Conservation (phyloP, 2,113 vertebrate genomes). For the Pterocles orientalis region DNA sequence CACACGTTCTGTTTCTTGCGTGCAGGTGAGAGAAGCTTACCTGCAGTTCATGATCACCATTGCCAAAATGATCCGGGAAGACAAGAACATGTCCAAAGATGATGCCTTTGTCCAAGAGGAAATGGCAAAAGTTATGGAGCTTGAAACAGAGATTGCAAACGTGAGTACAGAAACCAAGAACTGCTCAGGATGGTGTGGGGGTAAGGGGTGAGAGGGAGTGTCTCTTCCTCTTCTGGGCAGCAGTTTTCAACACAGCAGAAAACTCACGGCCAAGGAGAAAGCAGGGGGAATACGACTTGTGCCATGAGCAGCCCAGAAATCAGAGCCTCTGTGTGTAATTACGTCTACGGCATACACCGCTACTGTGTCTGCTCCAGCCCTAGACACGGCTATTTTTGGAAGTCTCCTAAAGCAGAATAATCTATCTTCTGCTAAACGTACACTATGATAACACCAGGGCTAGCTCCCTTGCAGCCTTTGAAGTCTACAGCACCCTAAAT, state of each 20-base stretch:
- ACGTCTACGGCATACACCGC: neutral
- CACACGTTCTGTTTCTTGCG: neutral
- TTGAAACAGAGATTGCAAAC: conserved; percentile 92
- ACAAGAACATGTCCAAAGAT: conserved; percentile 83
- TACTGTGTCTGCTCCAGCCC: neutral
- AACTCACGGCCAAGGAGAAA: neutral
- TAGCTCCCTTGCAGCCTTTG: neutral
- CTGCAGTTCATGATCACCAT: conserved; percentile 91
- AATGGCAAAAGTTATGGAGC: conserved; percentile 87
- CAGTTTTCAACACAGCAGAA: neutral
- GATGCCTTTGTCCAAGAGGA: conserved; percentile 83
- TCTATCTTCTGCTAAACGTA: neutral
- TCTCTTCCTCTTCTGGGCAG: neutral
- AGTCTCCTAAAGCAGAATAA: neutral
- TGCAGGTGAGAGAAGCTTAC: conserved; percentile 90
- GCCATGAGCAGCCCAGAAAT: neutral
- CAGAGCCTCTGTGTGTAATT: neutral
- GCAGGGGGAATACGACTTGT: neutral
- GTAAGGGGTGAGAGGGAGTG: neutral
- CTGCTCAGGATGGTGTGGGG: neutral
- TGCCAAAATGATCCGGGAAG: conserved; percentile 87
- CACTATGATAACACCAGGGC: neutral
- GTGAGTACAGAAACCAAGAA: conserved; percentile 72
- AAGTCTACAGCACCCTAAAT: neutral
- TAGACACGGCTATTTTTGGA: neutral